phyloP scores from a whole-genome alignment of 2,888 invertebrate genomes.

The Ophioninae sp. region DNA sequence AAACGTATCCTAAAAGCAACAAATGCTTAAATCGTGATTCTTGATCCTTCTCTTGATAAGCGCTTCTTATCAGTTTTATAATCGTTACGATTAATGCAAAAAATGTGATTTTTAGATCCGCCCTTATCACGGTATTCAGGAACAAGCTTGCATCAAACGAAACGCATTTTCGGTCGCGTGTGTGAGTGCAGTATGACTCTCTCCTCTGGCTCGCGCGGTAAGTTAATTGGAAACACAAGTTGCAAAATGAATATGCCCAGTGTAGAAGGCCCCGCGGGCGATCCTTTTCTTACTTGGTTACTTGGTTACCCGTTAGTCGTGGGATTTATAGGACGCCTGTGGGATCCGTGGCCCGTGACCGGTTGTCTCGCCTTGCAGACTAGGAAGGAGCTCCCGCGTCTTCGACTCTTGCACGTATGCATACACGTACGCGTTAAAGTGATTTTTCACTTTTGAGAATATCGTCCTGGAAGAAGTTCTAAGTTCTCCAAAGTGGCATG shows the following conservation, averaged over 20 bases:
- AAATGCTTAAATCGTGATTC: too few species aligned
- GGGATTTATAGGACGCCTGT: constrained; percentile 68
- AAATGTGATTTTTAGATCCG: too few species aligned
- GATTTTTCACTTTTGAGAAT: neutral
- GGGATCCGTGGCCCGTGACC: constrained; percentile 67
- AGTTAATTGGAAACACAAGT: constrained; percentile 66
- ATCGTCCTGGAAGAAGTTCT: too few species aligned
- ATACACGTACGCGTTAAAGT: neutral
- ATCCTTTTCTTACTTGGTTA: constrained; percentile 60
- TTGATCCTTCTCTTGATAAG: too few species aligned
- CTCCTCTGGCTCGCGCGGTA: constrained; percentile 2
- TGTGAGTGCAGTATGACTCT: neutral
- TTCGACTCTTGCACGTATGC: neutral
- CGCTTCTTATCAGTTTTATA: too few species aligned
- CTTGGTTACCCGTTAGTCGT: constrained; percentile 66
- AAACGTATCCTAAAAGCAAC: too few species aligned
- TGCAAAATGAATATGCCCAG: constrained; percentile 58
- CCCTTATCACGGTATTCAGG: too few species aligned
- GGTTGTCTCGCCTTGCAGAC: constrained; percentile 63
- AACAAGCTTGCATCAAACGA: neutral
- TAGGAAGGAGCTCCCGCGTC: constrained; percentile 31
- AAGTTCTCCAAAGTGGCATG: too few species aligned
- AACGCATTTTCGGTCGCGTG: neutral
- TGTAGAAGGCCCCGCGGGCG: constrained; percentile 52
- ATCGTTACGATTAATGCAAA: too few species aligned